These are phyloP conservation scores for Isotomurus palustris DNA, from an alignment of 2,888 invertebrate species.

Conservation along the genomic window DNA sequence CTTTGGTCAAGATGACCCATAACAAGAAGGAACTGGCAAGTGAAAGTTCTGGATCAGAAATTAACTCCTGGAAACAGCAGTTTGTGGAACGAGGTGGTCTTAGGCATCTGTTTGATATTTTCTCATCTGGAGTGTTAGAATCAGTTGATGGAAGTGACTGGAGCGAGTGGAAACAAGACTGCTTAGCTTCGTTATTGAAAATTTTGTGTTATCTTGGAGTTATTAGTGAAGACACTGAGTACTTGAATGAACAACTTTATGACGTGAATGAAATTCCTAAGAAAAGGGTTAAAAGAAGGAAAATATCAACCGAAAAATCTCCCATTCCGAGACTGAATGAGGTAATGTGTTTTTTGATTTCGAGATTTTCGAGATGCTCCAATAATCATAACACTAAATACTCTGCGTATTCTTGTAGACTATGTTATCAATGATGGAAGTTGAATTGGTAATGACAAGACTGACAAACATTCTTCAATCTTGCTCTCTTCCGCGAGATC, in stretches of 20 bases:
- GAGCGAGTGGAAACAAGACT: conserved; percentile 92
- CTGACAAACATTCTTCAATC: conserved; percentile 82
- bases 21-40: conserved; percentile 3
- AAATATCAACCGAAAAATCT: conserved; percentile 59
- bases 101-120: conserved; percentile 82
- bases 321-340: conserved; percentile 69
- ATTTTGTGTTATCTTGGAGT: conserved; percentile 82
- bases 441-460: conserved; percentile 74
- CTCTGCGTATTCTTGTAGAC: conserved; percentile 48
- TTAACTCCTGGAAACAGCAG: conserved; percentile 63
- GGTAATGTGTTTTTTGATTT: conserved; percentile 49
- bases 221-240: conserved; percentile 48
- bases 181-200: conserved; percentile 78
- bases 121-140: conserved; percentile 79
- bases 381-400: no score
- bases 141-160: conserved; percentile 60
- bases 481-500: conserved; percentile 72
- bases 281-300: conserved; percentile 47
- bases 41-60: conserved; percentile 1
- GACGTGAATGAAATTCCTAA: conserved; percentile 42
- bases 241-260: conserved; percentile 43
- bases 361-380: no score
- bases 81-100: conserved; percentile 85
- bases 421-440: conserved; percentile 77
- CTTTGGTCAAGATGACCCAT: conserved; percentile 51